Conservation (phyloP, 1,140 invertebrate species). For the Stegodyphus dumicola region DNA sequence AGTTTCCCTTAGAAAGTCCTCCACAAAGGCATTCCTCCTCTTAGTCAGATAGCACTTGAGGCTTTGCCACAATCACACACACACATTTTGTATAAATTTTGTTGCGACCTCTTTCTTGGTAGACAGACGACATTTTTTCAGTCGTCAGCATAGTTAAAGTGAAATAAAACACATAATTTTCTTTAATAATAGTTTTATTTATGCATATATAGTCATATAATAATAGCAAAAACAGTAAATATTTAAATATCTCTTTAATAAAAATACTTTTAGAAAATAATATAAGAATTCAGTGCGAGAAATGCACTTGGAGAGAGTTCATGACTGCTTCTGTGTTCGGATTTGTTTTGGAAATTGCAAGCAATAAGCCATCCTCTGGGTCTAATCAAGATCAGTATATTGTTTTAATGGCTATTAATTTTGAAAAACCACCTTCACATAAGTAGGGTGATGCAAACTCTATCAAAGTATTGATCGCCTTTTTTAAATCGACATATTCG, state of each 20-base stretch:
- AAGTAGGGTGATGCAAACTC: conserved; percentile 7
- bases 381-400: neutral
- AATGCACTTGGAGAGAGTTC: neutral
- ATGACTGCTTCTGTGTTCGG: conserved; percentile 15
- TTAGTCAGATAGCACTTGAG: too few species aligned
- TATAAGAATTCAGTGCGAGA: neutral
- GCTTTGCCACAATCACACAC: too few species aligned
- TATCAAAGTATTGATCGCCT: conserved; percentile 6
- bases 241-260: neutral
- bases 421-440: neutral
- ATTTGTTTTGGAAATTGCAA: conserved; percentile 8
- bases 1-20: too few species aligned
- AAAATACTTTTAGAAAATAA: neutral
- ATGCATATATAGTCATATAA: too few species aligned
- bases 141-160: neutral
- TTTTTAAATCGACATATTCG: neutral
- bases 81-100: neutral
- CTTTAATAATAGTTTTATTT: neutral
- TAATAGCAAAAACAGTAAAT: too few species aligned
- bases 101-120: neutral
- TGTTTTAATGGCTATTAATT: neutral
- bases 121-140: neutral
- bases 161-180: neutral
- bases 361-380: neutral
- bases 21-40: too few species aligned